Conservation (phyloP, 2,113 vertebrate species). For the Glaucidium brasilianum region DNA sequence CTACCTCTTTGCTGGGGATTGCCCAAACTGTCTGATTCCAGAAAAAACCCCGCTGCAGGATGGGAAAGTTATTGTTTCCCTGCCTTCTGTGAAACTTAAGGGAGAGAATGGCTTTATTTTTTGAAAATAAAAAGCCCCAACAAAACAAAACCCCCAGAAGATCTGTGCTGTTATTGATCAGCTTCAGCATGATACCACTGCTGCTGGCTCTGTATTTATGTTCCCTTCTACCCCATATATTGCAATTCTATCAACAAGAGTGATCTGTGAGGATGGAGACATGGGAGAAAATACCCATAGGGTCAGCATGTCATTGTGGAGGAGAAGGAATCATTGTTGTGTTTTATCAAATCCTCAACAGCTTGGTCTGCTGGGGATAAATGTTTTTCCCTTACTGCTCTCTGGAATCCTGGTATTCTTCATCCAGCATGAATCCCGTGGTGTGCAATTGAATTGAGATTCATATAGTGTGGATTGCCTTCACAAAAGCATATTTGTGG, state of each 20-base stretch:
- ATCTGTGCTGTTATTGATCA: neutral
- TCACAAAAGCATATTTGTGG: neutral
- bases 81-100: neutral
- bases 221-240: neutral
- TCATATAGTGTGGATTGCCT: neutral
- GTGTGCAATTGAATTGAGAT: slow-evolving; percentile 18
- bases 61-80: neutral
- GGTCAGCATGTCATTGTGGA: neutral
- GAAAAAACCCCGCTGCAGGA: neutral
- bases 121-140: neutral
- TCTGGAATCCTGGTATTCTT: slow-evolving; percentile 12
- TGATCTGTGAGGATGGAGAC: neutral
- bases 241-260: neutral
- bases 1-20: neutral
- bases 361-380: slow-evolving; percentile 11
- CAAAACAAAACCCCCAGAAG: neutral
- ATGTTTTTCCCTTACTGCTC: neutral
- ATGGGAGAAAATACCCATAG: neutral
- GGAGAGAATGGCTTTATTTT: neutral
- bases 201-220: neutral
- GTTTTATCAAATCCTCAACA: slow-evolving; percentile 21
- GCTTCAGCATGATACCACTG: neutral
- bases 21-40: neutral
- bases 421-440: neutral
- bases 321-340: neutral